A percentile compares a stretch with the other conserved stretches of the same genome.
These are phyloP conservation scores for Diadophis punctatus DNA, from an alignment of 2,113 vertebrate species.

Conservation along the genomic window DNA sequence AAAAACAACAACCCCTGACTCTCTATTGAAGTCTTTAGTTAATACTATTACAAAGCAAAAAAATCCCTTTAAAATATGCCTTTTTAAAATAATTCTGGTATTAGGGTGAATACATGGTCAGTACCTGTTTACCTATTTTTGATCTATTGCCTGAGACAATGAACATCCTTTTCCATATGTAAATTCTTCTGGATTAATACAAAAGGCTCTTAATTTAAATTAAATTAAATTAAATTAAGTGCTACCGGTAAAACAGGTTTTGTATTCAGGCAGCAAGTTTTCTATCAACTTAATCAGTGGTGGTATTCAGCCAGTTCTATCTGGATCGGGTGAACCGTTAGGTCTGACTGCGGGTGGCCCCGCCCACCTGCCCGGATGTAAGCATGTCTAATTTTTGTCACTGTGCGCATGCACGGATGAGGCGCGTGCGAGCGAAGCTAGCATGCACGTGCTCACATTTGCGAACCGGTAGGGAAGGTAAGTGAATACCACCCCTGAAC, in stretches of 20 bases:
- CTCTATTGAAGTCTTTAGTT: conserved; percentile 23
- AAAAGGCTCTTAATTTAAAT: background rate
- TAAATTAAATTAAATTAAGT: too few relatives aligned
- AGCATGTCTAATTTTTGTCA: too few relatives aligned
- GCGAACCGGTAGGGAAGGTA: too few relatives aligned
- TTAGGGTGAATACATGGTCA: background rate
- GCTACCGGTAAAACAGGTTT: background rate
- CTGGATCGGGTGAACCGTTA: too few relatives aligned
- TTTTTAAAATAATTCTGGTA: background rate
- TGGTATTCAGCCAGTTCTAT: too few relatives aligned
- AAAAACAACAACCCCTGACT: background rate
- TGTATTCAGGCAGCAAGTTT: background rate
- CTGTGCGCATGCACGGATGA: too few relatives aligned
- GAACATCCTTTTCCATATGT: background rate
- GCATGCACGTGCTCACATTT: too few relatives aligned
- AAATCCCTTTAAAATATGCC: conserved; percentile 3
- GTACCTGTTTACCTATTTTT: background rate
- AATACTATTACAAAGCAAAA: conserved; percentile 27
- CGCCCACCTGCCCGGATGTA: too few relatives aligned
- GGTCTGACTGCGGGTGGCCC: too few relatives aligned
- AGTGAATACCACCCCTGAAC: background rate
- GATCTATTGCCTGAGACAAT: background rate
- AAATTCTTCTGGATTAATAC: background rate
- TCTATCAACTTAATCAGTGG: background rate
- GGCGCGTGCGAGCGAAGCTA: too few relatives aligned